Evolutionary conservation across 2,113 vertebrate genomes (phyloP).

Genomic region (Albula goreensis): DNA sequence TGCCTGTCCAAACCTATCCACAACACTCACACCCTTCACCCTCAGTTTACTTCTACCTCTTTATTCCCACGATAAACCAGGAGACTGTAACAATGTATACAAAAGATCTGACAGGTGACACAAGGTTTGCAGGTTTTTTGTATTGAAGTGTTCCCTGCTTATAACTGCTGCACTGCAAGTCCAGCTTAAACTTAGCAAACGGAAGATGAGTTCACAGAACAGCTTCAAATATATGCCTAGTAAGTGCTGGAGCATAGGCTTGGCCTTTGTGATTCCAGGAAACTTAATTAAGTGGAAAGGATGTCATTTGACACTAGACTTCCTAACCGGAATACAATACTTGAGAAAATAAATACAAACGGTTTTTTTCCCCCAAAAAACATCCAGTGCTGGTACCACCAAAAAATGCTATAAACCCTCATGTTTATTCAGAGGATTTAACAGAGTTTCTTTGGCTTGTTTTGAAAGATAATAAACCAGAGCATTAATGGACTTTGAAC

Average conservation of each 20-base stretch:
- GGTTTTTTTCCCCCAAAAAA: background rate
- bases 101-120: background rate
- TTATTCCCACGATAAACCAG: background rate
- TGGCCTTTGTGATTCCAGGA: background rate
- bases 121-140: background rate
- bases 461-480: conserved; percentile 5
- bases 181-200: background rate
- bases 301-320: conserved; percentile 1
- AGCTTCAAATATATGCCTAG: background rate
- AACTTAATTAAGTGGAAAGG: background rate
- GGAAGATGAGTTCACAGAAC: background rate
- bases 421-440: background rate
- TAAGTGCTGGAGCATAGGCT: background rate
- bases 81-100: background rate
- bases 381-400: background rate
- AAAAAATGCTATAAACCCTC: background rate
- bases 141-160: background rate
- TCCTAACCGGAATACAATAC: background rate
- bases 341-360: background rate
- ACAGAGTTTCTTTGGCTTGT: background rate
- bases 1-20: background rate
- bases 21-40: background rate
- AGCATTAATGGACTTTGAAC: conserved; percentile 5
- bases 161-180: background rate
- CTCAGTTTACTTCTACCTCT: background rate